Base-by-base conservation (phyloP, 2,888 invertebrate species). In the Thymelicus acteon region DNA sequence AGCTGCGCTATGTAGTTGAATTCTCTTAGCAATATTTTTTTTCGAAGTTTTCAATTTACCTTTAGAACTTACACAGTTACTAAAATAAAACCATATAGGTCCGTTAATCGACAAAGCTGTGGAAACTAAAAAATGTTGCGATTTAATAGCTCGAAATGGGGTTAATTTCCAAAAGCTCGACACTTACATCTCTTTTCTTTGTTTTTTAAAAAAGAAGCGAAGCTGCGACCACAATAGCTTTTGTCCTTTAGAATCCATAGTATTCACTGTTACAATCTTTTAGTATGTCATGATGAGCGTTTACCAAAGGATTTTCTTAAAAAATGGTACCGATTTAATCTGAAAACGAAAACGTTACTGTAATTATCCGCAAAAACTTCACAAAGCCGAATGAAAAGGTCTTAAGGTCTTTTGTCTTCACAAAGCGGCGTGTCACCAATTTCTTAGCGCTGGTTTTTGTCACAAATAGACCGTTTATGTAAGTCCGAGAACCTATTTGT, bases 311-410 rank as follows among this genome's bases (percentile, higher is more conserved):
- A 54, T 52, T 52, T 60, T 19, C n/a, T 60, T 7, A 67, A 67
- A 61, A 61, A 48, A 57, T 44, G 47, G 40, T 62, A n/a, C 61
- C 54, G 61, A 68, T 62, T 62, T 15, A 58, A 63, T 69, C 37
- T 63, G 57, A 62, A 63, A 69, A 62, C 31, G 48, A 69, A 65
- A 69, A 62, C 15, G 48, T 58, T 68, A 57, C 63, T 69, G 47
- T 69, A 69, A 69, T 69, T 63, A 69, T 62, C 63, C 54, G n/a
- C 67, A 61, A 63, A 69, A 63, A 62, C 47, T 37, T 48, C 13
- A 39, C 48, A 63, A 39, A 57, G 13, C 48, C 15, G 47, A 13
- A 44, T 62, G 62, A 63, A 48, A 63, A 57, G 47, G 47, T 57
- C 57, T 63, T 69, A 62, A 62, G 44, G 31, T 54, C 54, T 62